Base-by-base conservation (phyloP, 2,888 invertebrate species). In the Helicoverpa assulta region DNA sequence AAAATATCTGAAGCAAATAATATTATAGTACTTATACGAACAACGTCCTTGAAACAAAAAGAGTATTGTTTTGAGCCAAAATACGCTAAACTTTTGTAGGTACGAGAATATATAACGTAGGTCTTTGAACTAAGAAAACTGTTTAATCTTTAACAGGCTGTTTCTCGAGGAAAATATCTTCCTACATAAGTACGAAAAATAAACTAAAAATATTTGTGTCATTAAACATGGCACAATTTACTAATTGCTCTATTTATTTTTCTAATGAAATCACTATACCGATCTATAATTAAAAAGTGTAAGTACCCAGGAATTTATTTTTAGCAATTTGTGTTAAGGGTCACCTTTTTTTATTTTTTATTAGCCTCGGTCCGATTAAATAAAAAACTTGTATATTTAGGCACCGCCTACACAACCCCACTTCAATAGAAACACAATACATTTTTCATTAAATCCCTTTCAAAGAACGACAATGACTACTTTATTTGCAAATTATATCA, bases 401-500 rank as follows among this genome's bases (percentile, higher is more conserved):
- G 0, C 47, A n/a, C 18, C 50, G 8, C 50, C 50, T 10, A 18
- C 50, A 7, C n/a, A 54, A 59, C 58, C 58, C 29, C 4, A 26
- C 47, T 47, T 26, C 26, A 43, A 21, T 26, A 6, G 2, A 62
- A 66, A 50, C 54, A 47, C 18, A 54, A 78, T 75, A 5, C 54
- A 78, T 73, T 52, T 62, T 61, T 78, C n/a, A 80, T 75, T 62
- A 75, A 75, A 75, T 63, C 54, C 43, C 26, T 53, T 52, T 56
- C 47, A 33, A 58, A 60, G 26, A 64, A 33, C 60, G 21, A 54
- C 59, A 76, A 70, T 80, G 76, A 70, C 80, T 70, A 70, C 56
- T 80, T 69, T 59, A 80, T 55, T 66, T 26, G 59, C 59, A 66
- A 77, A 80, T 80, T 75, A 77, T 77, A 69, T 80, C 76, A 80